Evolutionary conservation across 1,140 invertebrate genomes (phyloP).

Genomic region (Drosophila oshimai): DNA sequence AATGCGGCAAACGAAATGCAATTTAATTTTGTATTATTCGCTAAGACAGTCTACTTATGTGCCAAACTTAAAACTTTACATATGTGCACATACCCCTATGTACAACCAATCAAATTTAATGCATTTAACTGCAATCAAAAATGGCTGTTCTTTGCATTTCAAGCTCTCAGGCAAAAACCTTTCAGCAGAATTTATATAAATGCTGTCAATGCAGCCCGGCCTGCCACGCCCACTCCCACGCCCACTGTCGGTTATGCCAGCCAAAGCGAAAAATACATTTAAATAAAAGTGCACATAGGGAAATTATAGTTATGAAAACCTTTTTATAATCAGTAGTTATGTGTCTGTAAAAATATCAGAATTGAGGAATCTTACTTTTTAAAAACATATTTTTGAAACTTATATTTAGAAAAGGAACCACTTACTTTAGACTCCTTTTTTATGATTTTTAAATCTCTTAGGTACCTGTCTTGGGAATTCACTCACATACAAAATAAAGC

Average conservation of each 20-base stretch:
- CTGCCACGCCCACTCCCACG: constrained; percentile 52
- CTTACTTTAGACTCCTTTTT: too few species aligned
- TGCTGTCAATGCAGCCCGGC: constrained; percentile 38
- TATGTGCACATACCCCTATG: not conserved
- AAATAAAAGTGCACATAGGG: constrained; percentile 5
- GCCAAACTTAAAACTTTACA: not conserved
- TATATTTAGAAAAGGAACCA: too few species aligned
- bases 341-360: too few species aligned
- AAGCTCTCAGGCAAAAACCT: constrained; percentile 14
- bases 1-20: constrained; percentile 30
- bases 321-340: too few species aligned
- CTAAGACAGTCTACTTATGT: constrained; percentile 27
- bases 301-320: too few species aligned
- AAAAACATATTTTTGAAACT: too few species aligned
- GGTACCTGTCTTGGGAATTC: too few species aligned
- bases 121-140: constrained; percentile 73
- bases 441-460: too few species aligned
- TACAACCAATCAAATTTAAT: constrained; percentile 68
- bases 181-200: constrained; percentile 55
- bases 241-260: constrained; percentile 43
- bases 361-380: too few species aligned
- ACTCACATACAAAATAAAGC: too few species aligned
- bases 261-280: constrained; percentile 47
- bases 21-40: constrained; percentile 42
- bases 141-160: constrained; percentile 48